phyloP scores from a whole-genome alignment of 2,113 vertebrate genomes.

The Sisor rabdophorus region DNA sequence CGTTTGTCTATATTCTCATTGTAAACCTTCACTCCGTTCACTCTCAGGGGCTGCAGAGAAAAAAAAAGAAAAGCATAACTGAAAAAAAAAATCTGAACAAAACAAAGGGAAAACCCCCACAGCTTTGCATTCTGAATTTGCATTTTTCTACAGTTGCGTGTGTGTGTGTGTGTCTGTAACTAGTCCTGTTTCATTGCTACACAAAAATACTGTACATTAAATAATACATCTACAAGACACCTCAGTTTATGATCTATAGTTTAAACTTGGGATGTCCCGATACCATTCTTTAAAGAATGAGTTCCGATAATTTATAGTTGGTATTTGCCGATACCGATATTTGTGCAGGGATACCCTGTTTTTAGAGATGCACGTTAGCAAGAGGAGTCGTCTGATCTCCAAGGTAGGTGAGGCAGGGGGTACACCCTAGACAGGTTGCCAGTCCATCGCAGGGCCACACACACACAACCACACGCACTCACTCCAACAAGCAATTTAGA shows the following conservation, averaged over 20 bases:
- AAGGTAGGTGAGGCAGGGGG: no score
- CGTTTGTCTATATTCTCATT: conserved; percentile 97
- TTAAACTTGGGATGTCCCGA: no score
- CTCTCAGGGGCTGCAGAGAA: conserved; percentile 79
- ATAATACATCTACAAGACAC: background rate
- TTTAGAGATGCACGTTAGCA: no score
- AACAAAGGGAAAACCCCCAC: background rate
- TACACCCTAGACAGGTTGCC: no score
- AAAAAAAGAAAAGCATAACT: conserved; percentile 29
- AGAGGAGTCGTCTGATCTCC: no score
- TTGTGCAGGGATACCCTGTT: no score
- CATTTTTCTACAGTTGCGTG: background rate
- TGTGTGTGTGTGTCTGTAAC: background rate
- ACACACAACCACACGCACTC: no score
- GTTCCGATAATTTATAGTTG: no score
- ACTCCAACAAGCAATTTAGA: no score
- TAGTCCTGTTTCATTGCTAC: background rate
- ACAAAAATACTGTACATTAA: background rate
- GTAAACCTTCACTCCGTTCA: conserved; percentile 96
- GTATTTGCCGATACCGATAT: no score
- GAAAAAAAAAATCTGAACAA: conserved; percentile 2
- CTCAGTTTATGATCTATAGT: background rate
- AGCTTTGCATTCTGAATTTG: background rate
- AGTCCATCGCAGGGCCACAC: no score
- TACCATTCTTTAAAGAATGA: no score